Conservation (phyloP, 2,888 invertebrate species). For the Philaethria dido region DNA sequence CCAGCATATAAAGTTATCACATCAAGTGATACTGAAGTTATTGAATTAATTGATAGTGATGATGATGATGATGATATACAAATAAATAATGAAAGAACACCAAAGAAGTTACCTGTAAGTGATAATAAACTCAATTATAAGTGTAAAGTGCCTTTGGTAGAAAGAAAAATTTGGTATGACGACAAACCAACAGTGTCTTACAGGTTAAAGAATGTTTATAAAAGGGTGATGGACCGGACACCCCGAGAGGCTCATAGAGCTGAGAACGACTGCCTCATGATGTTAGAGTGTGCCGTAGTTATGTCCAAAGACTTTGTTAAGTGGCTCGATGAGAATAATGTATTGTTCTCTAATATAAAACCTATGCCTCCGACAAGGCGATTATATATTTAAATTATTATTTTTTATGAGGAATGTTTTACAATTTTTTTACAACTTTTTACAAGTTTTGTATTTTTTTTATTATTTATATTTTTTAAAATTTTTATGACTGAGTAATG, state of each 20-base stretch:
- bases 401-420: not conserved
- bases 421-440: no score
- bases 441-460: no score
- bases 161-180: not conserved
- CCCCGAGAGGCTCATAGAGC: slow-evolving; percentile 8
- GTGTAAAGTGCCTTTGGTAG: not conserved
- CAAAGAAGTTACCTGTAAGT: not conserved
- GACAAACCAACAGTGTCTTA: slow-evolving; percentile 10
- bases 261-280: slow-evolving; percentile 14
- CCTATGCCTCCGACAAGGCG: not conserved
- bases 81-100: not conserved
- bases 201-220: slow-evolving; percentile 16
- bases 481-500: no score
- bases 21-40: not conserved
- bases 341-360: not conserved
- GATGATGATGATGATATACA: slow-evolving; percentile 3
- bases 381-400: not conserved
- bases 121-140: slow-evolving; percentile 9
- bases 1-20: not conserved
- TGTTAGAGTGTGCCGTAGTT: slow-evolving; percentile 13
- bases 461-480: no score
- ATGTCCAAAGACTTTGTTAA: not conserved
- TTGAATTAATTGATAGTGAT: not conserved
- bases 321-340: slow-evolving; percentile 2
- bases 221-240: not conserved